Conservation (phyloP, 2,797 vertebrate genomes). For the Sparidentex hasta region DNA sequence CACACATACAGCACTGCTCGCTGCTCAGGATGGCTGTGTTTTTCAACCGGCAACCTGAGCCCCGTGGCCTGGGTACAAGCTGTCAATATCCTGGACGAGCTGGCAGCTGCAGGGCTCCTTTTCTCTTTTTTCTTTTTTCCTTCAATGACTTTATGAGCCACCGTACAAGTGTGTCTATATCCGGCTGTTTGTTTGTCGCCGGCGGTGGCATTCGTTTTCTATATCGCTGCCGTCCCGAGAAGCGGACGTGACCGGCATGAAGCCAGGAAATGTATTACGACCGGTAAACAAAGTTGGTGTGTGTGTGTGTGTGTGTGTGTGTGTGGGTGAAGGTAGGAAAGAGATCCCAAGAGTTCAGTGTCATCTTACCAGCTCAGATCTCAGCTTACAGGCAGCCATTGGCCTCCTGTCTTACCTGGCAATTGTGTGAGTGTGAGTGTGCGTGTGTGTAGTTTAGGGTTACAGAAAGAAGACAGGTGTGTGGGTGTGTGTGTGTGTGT, state of each 20-base stretch:
- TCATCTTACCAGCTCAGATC: slow-evolving; percentile 76
- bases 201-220: slow-evolving; percentile 27
- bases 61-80: slow-evolving; percentile 43
- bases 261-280: slow-evolving; percentile 81
- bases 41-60: slow-evolving; percentile 53
- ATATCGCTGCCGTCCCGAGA: slow-evolving; percentile 21
- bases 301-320: slow-evolving; percentile 28
- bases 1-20: slow-evolving; percentile 6
- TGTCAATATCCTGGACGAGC: slow-evolving; percentile 59
- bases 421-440: slow-evolving; percentile 17
- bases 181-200: slow-evolving; percentile 49
- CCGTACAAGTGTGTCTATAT: slow-evolving; percentile 41
- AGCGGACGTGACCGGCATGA: slow-evolving; percentile 70
- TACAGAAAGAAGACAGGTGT: slow-evolving; percentile 77
- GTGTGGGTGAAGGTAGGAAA: slow-evolving; percentile 56
- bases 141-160: slow-evolving; percentile 55
- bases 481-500: slow-evolving; percentile 46
- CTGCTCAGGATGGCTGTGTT: slow-evolving; percentile 30
- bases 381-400: slow-evolving; percentile 75
- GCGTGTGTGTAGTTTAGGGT: slow-evolving; percentile 67
- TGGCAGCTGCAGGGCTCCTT: slow-evolving; percentile 45
- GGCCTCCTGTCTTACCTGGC: slow-evolving; percentile 77
- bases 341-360: slow-evolving; percentile 70
- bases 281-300: slow-evolving; percentile 76
- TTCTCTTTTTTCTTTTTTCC: neutral